Evolutionary conservation across 1,140 invertebrate species (phyloP).

Genomic region (Myzus persicae): DNA sequence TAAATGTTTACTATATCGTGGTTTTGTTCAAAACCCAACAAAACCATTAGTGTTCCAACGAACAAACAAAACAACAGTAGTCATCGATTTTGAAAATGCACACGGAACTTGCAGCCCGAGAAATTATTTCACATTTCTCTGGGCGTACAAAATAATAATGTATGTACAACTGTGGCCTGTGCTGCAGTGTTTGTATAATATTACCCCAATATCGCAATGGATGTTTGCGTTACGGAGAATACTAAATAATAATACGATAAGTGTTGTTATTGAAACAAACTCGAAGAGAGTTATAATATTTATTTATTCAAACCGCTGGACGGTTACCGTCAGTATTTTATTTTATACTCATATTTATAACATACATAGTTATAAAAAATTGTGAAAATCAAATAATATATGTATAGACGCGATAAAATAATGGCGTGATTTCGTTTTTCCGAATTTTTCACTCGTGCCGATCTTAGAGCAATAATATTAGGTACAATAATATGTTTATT

Average conservation of each 20-base stretch:
- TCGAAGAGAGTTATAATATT: not conserved
- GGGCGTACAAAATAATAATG: not conserved
- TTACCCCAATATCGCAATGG: too few species aligned
- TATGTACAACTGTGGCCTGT: not conserved
- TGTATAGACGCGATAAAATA: too few species aligned
- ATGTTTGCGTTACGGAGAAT: not conserved
- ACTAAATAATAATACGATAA: not conserved
- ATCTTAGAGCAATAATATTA: too few species aligned
- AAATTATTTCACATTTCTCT: not conserved
- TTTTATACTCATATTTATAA: not conserved
- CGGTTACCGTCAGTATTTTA: not conserved
- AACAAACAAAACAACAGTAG: too few species aligned
- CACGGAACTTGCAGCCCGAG: too few species aligned
- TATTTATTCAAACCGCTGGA: not conserved
- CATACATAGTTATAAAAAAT: too few species aligned
- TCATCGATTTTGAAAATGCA: too few species aligned
- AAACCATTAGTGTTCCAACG: too few species aligned
- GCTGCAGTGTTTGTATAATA: too few species aligned
- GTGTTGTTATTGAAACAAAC: not conserved
- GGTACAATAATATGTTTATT: not conserved
- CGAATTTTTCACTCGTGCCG: not conserved
- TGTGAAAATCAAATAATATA: too few species aligned
- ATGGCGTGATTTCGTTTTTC: not conserved
- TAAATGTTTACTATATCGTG: not conserved
- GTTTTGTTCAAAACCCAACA: not conserved